Evolutionary conservation across 2,797 vertebrate species (phyloP).

Genomic region (Clamator glandarius): DNA sequence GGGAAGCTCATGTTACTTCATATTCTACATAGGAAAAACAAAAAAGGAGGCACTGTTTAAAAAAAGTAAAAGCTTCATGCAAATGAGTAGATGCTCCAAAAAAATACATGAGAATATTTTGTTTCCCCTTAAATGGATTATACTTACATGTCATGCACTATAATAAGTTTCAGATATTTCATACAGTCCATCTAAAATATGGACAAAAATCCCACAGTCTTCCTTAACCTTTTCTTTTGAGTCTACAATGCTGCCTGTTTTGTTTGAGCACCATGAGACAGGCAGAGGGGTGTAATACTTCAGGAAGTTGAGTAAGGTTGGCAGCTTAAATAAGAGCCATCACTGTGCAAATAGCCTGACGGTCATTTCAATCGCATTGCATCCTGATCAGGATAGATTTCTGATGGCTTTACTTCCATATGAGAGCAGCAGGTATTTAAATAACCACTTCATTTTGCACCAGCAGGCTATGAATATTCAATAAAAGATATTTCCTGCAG

Average conservation of each 20-base stretch:
- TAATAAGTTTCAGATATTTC: neutral
- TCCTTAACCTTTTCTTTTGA: neutral
- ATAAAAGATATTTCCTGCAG: neutral
- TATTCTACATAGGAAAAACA: neutral
- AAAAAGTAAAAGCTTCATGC: neutral
- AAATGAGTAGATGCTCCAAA: neutral
- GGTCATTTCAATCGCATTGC: neutral
- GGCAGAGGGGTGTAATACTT: neutral
- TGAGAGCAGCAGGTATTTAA: neutral
- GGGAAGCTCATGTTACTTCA: fast-evolving
- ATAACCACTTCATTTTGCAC: neutral
- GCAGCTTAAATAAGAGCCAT: neutral
- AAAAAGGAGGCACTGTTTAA: neutral
- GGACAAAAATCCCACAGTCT: neutral
- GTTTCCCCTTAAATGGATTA: neutral
- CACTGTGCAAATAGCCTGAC: neutral
- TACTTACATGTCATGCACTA: neutral
- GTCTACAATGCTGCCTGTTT: neutral
- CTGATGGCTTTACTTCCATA: neutral
- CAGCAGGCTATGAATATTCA: conserved; percentile 21
- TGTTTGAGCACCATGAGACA: neutral
- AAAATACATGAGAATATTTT: neutral
- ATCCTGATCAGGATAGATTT: neutral
- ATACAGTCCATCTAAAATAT: neutral
- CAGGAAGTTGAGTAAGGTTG: neutral